Evolutionary conservation across 2,797 vertebrate species (phyloP), one percentile per base, ranked within the genome.

Genomic region (Forpus xanthops): DNA sequence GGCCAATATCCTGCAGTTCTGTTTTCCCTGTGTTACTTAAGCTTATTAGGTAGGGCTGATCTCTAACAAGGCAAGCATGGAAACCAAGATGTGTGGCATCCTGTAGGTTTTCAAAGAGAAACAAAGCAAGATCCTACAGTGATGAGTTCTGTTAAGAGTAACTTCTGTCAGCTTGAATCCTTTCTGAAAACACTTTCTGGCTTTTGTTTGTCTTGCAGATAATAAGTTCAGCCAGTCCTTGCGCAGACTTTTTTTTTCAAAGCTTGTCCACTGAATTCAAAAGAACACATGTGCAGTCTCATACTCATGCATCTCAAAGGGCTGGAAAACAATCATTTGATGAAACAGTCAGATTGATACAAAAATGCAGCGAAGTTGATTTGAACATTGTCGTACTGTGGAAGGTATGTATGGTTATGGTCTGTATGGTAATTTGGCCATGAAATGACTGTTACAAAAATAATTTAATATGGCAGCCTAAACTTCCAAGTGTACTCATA

Each of bases 171-270:
- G 15, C 15, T 66, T 64, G 2, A 25, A 17, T 53, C 24, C 23
- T 79, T 15, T 90, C 81, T 88, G 33, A 91, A 53, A 61, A 11
- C 30, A 15, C 13, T 56, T 64, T 24, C 5, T 55, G 88, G 5
- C 66, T 25, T 37, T 90, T 91, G n/a, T 84, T 60, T 70, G 78
- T 75, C 50, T 97, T 92, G 73, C 92, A 99, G 99, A 99, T 99
- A 95, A 93, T 99, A 97, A 99, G 99, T 96, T 99, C 99, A 64
- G 98, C 98, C 94, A 99, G 99, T 85, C 99, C 99, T 6, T 99
- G 99, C 97, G 99, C 99, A 91, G 99, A 99, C 96, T 99, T 99
- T 95, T 99, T 99, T 98, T 99, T 99, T 85, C 98, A 98, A 81
- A 98, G 98, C 86, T 97, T 97, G 68, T 97, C 96, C 9, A 95